Conservation (phyloP, 2,113 vertebrate genomes). For the Prunella himalayana region DNA sequence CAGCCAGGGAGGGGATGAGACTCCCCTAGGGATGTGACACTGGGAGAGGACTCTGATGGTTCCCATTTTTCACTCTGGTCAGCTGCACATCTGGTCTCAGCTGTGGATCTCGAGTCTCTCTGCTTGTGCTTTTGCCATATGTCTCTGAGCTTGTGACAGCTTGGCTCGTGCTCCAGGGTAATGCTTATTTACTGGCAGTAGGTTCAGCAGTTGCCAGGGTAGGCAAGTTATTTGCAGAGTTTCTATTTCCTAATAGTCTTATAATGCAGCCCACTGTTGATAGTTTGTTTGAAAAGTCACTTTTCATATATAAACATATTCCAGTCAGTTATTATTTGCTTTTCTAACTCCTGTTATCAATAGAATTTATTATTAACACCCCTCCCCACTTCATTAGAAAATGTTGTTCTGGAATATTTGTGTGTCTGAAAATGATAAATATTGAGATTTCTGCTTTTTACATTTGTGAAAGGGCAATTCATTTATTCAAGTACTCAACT, state of each 20-base stretch:
- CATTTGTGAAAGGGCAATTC: slow-evolving; percentile 64
- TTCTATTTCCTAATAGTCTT: slow-evolving; percentile 48
- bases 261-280: slow-evolving; percentile 56
- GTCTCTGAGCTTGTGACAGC: slow-evolving; percentile 19
- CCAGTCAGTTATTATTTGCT: slow-evolving; percentile 59
- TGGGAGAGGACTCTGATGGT: not conserved
- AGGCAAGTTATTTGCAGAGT: slow-evolving; percentile 46
- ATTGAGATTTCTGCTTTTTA: slow-evolving; percentile 59
- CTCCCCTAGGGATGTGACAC: not conserved
- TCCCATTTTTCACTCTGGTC: not conserved
- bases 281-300: slow-evolving; percentile 57
- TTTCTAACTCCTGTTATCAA: slow-evolving; percentile 63
- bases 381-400: slow-evolving; percentile 50
- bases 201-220: not conserved
- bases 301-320: slow-evolving; percentile 58
- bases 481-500: slow-evolving; percentile 67
- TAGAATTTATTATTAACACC: slow-evolving; percentile 65
- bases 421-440: slow-evolving; percentile 62
- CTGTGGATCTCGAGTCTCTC: not conserved
- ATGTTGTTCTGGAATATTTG: slow-evolving; percentile 60
- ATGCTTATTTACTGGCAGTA: slow-evolving; percentile 51
- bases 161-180: slow-evolving; percentile 2
- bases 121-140: not conserved
- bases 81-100: not conserved
- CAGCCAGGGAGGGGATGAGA: not conserved